Base-by-base conservation (phyloP, 2,888 invertebrate species). In the Tineola bisselliella region DNA sequence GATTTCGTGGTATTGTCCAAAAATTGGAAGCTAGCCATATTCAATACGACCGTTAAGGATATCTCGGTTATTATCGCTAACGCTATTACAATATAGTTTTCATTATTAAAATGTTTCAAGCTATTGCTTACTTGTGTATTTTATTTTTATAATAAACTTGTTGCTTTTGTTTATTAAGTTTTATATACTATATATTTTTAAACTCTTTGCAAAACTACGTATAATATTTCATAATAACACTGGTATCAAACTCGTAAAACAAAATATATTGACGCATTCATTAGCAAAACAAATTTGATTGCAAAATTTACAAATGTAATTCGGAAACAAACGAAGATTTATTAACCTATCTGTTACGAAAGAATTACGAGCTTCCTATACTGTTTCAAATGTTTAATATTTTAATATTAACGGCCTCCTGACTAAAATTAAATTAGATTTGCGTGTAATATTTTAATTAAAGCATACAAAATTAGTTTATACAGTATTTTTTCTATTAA, bases 1-100 rank as follows among this genome's bases (percentile, higher is more conserved):
- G 68, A 69, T 68, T 64, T 65, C 63, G 63, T 64, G 69, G 65
- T 69, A 65, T 73, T 75, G 76, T 74, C 75, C 65, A 70, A 68
- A 66, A 69, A 69, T 79, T 82, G 82, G 82, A 81, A 76, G 72
- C 66, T 64, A 75, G 81, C 82, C 82, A 81, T 77, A 70, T 70
- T 70, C 65, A 68, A 63, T 63, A 66, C 62, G 64, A 63, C 64
- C 65, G 66, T 66, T 67, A 68, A 65, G 66, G 65, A 71, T 73
- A 68, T 69, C 59, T 48, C 13, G 4, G 18, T 48, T 15, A 48
- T 48, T 15, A 48, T 48, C 48, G 3, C 3, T 17, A 18, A 18
- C 48, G 3, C 38, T 38, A 38, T 38, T 38, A 38, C 38, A 38
- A 38, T 25, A 25, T 38, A n/a, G 38, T 38, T n/a, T 38, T n/a